Conservation (phyloP, 2,797 vertebrate species). For the Parambassis ranga region DNA sequence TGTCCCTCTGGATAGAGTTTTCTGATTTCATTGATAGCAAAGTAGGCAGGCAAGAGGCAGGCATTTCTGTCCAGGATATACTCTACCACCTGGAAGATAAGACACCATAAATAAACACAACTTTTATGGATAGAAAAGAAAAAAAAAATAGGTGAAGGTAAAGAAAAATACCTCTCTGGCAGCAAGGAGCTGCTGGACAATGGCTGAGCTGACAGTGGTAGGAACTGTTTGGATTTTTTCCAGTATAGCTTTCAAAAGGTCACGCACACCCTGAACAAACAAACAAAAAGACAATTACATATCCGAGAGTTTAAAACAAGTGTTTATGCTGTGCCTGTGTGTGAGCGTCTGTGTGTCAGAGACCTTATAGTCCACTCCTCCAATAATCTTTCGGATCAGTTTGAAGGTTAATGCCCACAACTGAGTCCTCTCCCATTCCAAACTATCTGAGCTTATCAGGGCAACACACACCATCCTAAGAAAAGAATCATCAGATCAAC, state of each 20-base stretch:
- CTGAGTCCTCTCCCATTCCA: slow-evolving; percentile 98
- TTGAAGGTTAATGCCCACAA: slow-evolving; percentile 96
- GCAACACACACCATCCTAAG: slow-evolving; percentile 94
- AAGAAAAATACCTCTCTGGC: slow-evolving; percentile 86
- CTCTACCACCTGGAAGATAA: slow-evolving; percentile 87
- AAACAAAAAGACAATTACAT: too few species aligned
- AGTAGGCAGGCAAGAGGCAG: slow-evolving; percentile 95
- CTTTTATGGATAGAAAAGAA: neutral
- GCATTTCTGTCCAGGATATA: slow-evolving; percentile 98
- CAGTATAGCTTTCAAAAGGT: slow-evolving; percentile 92
- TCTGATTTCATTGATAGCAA: slow-evolving; percentile 96
- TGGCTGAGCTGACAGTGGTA: slow-evolving; percentile 94
- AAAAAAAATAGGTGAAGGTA: neutral
- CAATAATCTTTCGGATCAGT: slow-evolving; percentile 95
- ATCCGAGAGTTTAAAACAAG: neutral
- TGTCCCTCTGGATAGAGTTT: slow-evolving; percentile 98
- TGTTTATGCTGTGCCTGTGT: neutral
- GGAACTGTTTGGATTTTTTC: slow-evolving; percentile 97
- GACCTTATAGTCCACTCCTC: slow-evolving; percentile 99
- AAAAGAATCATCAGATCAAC: slow-evolving; percentile 6
- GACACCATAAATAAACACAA: neutral
- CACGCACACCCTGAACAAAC: slow-evolving; percentile 94
- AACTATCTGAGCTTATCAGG: slow-evolving; percentile 90
- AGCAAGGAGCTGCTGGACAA: slow-evolving; percentile 93
- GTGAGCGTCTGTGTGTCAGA: neutral